Evolutionary conservation across 2,797 vertebrate species (phyloP), one percentile per base, ranked within the genome.

Genomic region (Numenius phaeopus): DNA sequence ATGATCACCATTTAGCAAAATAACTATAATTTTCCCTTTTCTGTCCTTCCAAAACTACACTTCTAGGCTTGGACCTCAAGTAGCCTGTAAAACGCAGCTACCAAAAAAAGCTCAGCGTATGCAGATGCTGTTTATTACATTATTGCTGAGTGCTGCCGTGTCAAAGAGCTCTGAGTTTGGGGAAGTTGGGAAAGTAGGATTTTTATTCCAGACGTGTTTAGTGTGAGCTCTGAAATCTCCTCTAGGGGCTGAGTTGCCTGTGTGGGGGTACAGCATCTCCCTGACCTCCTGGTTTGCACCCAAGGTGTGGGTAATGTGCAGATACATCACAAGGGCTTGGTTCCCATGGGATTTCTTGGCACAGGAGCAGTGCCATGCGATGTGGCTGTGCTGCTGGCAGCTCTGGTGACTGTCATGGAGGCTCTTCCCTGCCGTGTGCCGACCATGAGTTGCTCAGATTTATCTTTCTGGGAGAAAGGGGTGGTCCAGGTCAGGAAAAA

Each of bases 281-380:
- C 24, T 6, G 5, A 9, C 21, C 37, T 24, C 0, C 0, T 17
- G 29, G 3, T 7, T 42, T 2, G 29, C n/a, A 29, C 11, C 13
- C 2, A 0, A 10, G 67, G 7, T 3, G 46, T 1, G 8, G 19
- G 26, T 50, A 10, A 21, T 0, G 16, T 12, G n/a, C 18, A 22
- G 64, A 21, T 52, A 3, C 0, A 4, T 44, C 30, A 7, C 4
- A 9, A 4, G 8, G 0, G 2, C 17, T 14, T 2, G 0, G 16
- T 19, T 47, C 50, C 39, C 0, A 0, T 11, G 79, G 83, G 59
- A 34, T 67, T 50, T 50, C 8, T 52, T 16, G 2, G 2, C 8
- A 1, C 0, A 4, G 80, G 17, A 79, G 42, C 67, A 4, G 18
- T 0, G 17, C 21, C 24, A 1, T 5, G 52, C 0, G 2, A 11